Evolutionary conservation across 2,113 vertebrate genomes (phyloP), one percentile per base, ranked within the genome.

Genomic region (Chaetops frenatus): DNA sequence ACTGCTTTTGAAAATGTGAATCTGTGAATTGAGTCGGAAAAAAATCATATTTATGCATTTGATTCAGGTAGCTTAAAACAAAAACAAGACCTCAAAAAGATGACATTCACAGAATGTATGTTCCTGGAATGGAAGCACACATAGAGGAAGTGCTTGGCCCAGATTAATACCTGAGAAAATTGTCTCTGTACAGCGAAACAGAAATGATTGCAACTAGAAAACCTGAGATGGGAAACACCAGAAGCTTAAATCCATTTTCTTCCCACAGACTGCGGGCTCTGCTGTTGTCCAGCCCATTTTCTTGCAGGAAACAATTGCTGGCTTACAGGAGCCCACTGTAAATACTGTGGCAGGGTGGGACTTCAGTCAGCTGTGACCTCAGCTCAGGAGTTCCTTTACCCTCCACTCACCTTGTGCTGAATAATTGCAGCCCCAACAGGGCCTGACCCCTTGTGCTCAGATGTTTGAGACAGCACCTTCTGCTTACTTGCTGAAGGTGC

Each of bases 281-380:
- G 33, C 85, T 40, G 13, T 44, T 70, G 24, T 58, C 42, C 66
- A 12, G 16, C 35, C 50, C n/a, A 1, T 79, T 81, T 90, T 78
- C 73, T 79, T 80, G 57, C 62, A 33, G 2, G 3, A 54, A 61
- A 53, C 18, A 57, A 91, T 33, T 15, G 50, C 85, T 29, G 82
- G 72, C n/a, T 91, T 92, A 53, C 12, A 0, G 45, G 60, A 90
- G 7, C 2, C 10, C 10, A 2, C 45, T 5, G 25, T 61, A 64
- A 88, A 61, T 74, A 11, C 53, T 1, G 1, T 5, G 8, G 18
- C 3, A 1, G 74, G 36, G 53, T 38, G 48, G 80, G 85, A 76
- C 70, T 86, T 25, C 24, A 33, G 69, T 31, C 53, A 62, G 54
- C 73, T 38, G 48, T 92, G 86, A 94, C 57, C 70, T 89, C 66